A percentile compares a stretch with the other conserved stretches of the same genome.
phyloP scores from a whole-genome alignment of 2,888 invertebrate species.

The Cistogaster globosa region DNA sequence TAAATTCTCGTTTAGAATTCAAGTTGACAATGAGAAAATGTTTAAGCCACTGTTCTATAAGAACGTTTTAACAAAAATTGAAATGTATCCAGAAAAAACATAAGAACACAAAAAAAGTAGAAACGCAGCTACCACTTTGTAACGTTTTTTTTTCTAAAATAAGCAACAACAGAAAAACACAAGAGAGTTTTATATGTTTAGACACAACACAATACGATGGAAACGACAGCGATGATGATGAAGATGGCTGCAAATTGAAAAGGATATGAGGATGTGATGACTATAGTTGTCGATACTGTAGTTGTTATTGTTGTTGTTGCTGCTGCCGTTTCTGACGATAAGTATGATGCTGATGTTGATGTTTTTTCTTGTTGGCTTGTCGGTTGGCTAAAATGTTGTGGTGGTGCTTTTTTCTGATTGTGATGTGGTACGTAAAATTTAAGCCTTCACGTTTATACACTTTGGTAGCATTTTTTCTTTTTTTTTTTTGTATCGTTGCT shows the following conservation, averaged over 20 bases:
- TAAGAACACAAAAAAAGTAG: constrained; percentile 11
- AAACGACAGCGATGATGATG: constrained; percentile 57
- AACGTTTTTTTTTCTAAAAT: constrained; percentile 44
- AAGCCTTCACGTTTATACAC: constrained; percentile 58
- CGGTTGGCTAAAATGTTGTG: constrained; percentile 56
- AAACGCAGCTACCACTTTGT: constrained; percentile 62
- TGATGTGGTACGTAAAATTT: constrained; percentile 48
- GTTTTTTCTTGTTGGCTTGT: constrained; percentile 60
- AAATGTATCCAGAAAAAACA: constrained; percentile 1
- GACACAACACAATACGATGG: constrained; percentile 46
- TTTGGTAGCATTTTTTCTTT: constrained; percentile 32
- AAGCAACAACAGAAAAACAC: constrained; percentile 17
- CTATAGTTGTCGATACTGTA: constrained; percentile 1
- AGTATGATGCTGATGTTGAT: constrained; percentile 39
- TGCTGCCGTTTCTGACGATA: constrained; percentile 26
- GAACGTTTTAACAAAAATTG: constrained; percentile 37
- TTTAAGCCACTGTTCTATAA: constrained; percentile 27
- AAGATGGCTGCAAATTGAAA: constrained; percentile 57
- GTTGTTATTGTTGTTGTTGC: constrained; percentile 46
- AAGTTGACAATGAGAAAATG: neutral
- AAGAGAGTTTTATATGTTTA: constrained; percentile 51
- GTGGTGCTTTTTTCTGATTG: constrained; percentile 6
- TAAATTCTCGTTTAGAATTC: too few species aligned
- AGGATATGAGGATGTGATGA: constrained; percentile 59
- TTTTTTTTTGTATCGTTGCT: constrained; percentile 55